phyloP scores from a whole-genome alignment of 2,797 vertebrate genomes.

The Bovichtus variegatus region DNA sequence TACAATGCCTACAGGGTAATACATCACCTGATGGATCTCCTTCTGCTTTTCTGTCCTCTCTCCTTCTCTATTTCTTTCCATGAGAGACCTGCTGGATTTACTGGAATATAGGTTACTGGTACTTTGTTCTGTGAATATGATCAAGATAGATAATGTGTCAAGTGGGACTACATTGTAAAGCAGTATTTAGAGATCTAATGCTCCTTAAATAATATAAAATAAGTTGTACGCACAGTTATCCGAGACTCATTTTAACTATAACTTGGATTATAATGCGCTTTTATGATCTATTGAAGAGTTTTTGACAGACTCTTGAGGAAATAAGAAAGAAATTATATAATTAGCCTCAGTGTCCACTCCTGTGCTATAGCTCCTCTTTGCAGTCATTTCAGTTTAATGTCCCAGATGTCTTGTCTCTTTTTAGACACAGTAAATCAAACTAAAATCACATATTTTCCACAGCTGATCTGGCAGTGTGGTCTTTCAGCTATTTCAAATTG shows the following conservation, averaged over 20 bases:
- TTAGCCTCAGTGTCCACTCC: slow-evolving; percentile 2
- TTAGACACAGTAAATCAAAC: slow-evolving; percentile 12
- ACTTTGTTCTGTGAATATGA: slow-evolving; percentile 69
- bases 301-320: not conserved
- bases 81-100: slow-evolving; percentile 62
- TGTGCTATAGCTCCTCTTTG: not conserved
- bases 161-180: slow-evolving; percentile 48
- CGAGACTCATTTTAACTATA: not conserved
- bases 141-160: slow-evolving; percentile 70
- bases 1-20: slow-evolving; percentile 85
- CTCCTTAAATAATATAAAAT: slow-evolving; percentile 35
- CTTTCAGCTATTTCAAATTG: not conserved
- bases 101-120: slow-evolving; percentile 73
- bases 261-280: not conserved
- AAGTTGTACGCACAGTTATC: slow-evolving; percentile 21
- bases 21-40: slow-evolving; percentile 84
- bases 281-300: not conserved
- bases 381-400: slow-evolving; percentile 5
- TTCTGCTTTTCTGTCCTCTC: slow-evolving; percentile 68
- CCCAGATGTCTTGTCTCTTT: slow-evolving; percentile 15
- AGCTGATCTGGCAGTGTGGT: slow-evolving; percentile 2
- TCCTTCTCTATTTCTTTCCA: slow-evolving; percentile 64
- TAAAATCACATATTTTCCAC: slow-evolving; percentile 16
- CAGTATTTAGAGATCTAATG: slow-evolving; percentile 47
- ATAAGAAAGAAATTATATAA: too few species aligned